These are phyloP conservation scores for Dendrophyllia cribrosa DNA, from an alignment of 64 coral and sea anemone genomes.

Conservation along the genomic window DNA sequence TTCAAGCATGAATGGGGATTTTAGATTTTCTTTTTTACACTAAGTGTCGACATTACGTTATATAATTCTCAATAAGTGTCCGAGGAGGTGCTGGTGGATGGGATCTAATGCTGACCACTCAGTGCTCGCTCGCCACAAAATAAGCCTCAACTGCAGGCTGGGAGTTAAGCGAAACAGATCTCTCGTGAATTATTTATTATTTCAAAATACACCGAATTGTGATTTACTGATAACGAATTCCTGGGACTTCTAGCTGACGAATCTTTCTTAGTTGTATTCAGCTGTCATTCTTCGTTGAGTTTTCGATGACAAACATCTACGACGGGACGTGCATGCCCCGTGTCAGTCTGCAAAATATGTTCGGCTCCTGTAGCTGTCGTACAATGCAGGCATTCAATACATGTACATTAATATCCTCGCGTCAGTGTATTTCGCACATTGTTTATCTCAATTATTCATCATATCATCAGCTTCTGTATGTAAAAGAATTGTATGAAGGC, in stretches of 20 bases:
- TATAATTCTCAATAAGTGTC: no score
- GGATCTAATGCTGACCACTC: no score
- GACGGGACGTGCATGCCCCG: background rate
- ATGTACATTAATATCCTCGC: background rate
- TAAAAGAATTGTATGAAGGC: background rate
- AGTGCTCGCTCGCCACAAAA: no score
- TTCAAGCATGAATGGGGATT: no score
- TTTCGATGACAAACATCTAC: slow-evolving; percentile 5
- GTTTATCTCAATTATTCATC: slow-evolving; percentile 12
- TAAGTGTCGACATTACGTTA: no score
- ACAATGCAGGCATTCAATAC: no score
- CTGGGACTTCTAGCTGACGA: background rate
- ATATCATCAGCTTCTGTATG: background rate
- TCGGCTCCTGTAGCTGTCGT: background rate
- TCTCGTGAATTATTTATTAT: slow-evolving; percentile 43
- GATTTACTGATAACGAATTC: slow-evolving; percentile 14
- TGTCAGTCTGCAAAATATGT: no score
- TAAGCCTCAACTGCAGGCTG: no score
- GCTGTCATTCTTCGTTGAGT: background rate
- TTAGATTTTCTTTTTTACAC: no score
- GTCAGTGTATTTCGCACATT: background rate
- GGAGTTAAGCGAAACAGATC: background rate
- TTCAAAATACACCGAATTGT: slow-evolving; percentile 44
- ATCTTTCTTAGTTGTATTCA: background rate
- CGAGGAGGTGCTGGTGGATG: no score